Evolutionary conservation across 2,888 invertebrate species (phyloP), one percentile per base, ranked within the genome.

Genomic region (Ganaspis brasiliensis): DNA sequence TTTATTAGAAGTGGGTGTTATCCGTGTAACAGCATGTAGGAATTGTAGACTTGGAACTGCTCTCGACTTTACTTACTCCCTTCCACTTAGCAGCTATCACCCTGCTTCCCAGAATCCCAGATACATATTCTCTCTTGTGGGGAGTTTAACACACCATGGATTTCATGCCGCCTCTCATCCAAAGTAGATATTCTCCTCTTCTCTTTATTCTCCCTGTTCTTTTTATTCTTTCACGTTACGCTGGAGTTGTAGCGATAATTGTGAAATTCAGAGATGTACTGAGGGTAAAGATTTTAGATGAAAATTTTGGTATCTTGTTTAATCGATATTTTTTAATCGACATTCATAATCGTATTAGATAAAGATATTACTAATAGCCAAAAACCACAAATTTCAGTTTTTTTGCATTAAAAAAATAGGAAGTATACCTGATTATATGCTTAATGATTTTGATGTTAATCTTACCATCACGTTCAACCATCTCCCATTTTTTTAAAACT

Each of bases 111-210:
- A 40, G 74, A 35, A 19, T 63, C 35, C 37, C 61, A 63, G 35
- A 63, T 37, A 63, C 21, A 74, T 74, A 75, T 77, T 67, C 74
- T 71, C 75, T 56, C 79, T 55, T 71, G 72, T 61, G 75, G 71
- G 61, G 83, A 88, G 88, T 87, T 87, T 87, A 84, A 87, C 87
- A 85, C 86, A 82, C 85, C 86, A 81, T 40, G 37, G 21, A 63
- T 40, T 63, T 63, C 85, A 76, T 80, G 84, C 86, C 86, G 88
- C 87, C 87, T 87, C 82, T 83, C 85, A 86, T 88, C 88, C 88
- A 88, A 86, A 79, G 82, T 80, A 83, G 79, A 83, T 83, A 83
- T 87, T 84, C 86, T 85, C 84, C 86, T 87, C 83, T 80, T 75
- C 35, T 19, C 55, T 57, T 19, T 55, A 35, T 24, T 40, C 10